Base-by-base conservation (phyloP, 2,797 vertebrate species). In the Sparidentex hasta region DNA sequence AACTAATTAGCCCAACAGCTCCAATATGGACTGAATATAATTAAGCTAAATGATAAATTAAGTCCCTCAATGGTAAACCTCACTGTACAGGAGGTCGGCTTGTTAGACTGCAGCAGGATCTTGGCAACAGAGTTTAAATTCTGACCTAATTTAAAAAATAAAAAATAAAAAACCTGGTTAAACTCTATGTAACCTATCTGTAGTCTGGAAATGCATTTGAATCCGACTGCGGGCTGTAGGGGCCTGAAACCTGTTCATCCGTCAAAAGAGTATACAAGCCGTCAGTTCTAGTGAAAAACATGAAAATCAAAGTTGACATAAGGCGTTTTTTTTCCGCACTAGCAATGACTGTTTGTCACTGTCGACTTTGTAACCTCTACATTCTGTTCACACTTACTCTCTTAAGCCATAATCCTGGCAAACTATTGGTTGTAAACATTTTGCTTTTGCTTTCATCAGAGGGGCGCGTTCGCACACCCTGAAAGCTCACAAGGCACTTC, bases 1-100 rank as follows among this genome's bases (percentile, higher is more conserved):
- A 66, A 77, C 78, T 85, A 91, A 92, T 91, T 92, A 90, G 59
- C 64, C 77, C 82, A 76, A 74, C 65, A 71, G 56, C 23, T 85
- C 62, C 72, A 74, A 63, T 66, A 54, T 65, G 67, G 64, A 78
- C 74, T 23, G 43, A 77, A 82, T 66, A 38, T 55, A 73, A 89
- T 88, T 78, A 80, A 55, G 64, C 57, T 59, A 71, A 80, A 80
- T 70, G 48, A 56, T 71, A 44, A 84, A 80, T 75, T 52, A 64
- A 87, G 81, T 68, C n/a, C 52, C 54, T 79, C 69, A 70, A 59
- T 59, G 33, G 64, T 52, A 41, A 64, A 74, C 25, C 65, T 76
- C 18, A 23, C 43, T 75, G 38, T 66, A 5, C 51, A 65, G 72
- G 44, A 61, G 7, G 29, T 44, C n/a, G 0, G 72, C 68, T 73